phyloP scores from a whole-genome alignment of 2,888 invertebrate genomes.

The Xestia ashworthii region DNA sequence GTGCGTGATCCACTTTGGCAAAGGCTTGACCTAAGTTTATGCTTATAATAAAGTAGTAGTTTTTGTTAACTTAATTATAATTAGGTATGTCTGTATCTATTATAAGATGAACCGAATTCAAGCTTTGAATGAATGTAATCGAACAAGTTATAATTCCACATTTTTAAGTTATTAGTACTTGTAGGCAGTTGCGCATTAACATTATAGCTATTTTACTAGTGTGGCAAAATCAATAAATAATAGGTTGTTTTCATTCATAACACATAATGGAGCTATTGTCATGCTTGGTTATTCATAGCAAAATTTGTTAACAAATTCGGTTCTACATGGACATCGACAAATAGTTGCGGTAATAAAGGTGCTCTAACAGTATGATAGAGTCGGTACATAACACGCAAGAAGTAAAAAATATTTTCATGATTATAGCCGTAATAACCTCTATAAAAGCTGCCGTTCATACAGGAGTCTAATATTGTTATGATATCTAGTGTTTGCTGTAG shows the following conservation, averaged over 20 bases:
- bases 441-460: not conserved
- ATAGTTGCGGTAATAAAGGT: conserved; percentile 5
- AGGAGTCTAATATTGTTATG: not conserved
- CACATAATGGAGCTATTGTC: conserved; percentile 19
- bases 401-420: not conserved
- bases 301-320: conserved; percentile 26
- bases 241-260: not conserved
- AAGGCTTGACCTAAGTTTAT: conserved; percentile 11
- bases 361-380: not conserved
- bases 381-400: not conserved
- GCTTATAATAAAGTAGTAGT: not conserved
- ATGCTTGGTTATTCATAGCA: conserved; percentile 16
- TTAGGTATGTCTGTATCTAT: not conserved
- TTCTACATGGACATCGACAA: conserved; percentile 8
- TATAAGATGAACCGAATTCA: not conserved
- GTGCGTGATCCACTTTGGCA: not conserved
- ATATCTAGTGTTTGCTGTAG: not conserved
- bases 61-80: not conserved
- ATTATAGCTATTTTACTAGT: not conserved
- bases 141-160: not conserved
- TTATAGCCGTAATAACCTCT: not conserved
- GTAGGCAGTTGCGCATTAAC: not conserved
- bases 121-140: not conserved
- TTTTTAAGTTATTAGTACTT: not conserved
- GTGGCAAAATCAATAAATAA: conserved; percentile 29